Conservation (phyloP, 1,140 invertebrate genomes). For the Fopius arisanus region DNA sequence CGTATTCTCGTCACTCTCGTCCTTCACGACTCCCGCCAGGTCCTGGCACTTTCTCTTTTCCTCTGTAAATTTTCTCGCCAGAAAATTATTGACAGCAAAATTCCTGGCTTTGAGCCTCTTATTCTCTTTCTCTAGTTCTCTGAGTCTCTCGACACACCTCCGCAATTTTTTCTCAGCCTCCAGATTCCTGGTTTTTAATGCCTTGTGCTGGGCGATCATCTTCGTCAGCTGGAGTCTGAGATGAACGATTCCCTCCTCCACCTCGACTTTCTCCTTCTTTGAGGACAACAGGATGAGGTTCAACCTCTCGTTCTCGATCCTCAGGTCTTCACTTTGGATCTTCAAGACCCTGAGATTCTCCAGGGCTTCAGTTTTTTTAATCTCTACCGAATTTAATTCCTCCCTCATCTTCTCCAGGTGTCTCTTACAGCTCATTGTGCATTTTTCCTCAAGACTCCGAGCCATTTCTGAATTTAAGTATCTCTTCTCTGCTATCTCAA, state of each 20-base stretch:
- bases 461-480: slow-evolving; percentile 37
- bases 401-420: slow-evolving; percentile 42
- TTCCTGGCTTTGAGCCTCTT: slow-evolving; percentile 44
- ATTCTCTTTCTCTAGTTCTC: slow-evolving; percentile 46
- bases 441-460: slow-evolving; percentile 37
- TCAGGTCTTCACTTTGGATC: slow-evolving; percentile 40
- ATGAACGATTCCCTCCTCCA: slow-evolving; percentile 49
- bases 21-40: slow-evolving; percentile 38
- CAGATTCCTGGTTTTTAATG: slow-evolving; percentile 48
- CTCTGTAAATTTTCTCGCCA: slow-evolving; percentile 44
- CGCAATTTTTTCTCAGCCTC: slow-evolving; percentile 49
- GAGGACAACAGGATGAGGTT: slow-evolving; percentile 41
- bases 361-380: slow-evolving; percentile 37
- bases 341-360: slow-evolving; percentile 29
- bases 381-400: slow-evolving; percentile 36
- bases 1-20: slow-evolving; percentile 32
- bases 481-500: slow-evolving; percentile 42
- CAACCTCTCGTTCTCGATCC: slow-evolving; percentile 44
- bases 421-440: slow-evolving; percentile 34
- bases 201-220: slow-evolving; percentile 54
- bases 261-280: slow-evolving; percentile 50
- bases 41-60: slow-evolving; percentile 40
- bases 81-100: slow-evolving; percentile 39
- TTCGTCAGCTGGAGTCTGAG: slow-evolving; percentile 48
- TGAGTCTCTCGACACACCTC: not conserved